phyloP scores from a whole-genome alignment of 2,113 vertebrate species.

The Lota lota region DNA sequence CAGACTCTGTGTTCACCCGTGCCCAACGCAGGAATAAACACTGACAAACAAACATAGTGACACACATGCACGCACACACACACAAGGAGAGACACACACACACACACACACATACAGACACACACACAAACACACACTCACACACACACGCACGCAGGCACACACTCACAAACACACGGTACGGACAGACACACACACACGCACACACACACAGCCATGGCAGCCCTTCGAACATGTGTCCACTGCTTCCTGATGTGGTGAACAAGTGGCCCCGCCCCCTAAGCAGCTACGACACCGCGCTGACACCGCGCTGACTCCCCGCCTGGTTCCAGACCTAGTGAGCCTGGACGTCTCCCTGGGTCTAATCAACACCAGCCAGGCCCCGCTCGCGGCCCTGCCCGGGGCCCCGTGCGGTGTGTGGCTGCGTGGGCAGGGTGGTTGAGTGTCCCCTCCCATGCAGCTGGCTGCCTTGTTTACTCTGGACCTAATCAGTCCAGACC shows the following conservation, averaged over 20 bases:
- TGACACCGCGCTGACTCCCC: too few species aligned
- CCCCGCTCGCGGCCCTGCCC: slow-evolving; percentile 11
- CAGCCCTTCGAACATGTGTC: slow-evolving; percentile 45
- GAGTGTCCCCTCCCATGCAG: slow-evolving; percentile 50
- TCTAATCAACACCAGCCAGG: slow-evolving; percentile 51
- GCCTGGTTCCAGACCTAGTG: background rate
- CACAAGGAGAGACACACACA: too few species aligned
- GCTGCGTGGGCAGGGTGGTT: slow-evolving; percentile 19
- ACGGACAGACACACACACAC: slow-evolving; percentile 8
- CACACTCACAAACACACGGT: slow-evolving; percentile 1
- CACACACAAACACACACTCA: too few species aligned
- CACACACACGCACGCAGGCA: slow-evolving; percentile 9
- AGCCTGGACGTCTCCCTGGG: slow-evolving; percentile 33
- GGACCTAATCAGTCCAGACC: slow-evolving; percentile 44
- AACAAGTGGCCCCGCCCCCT: slow-evolving; percentile 27
- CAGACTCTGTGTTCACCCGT: background rate
- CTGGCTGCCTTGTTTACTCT: slow-evolving; percentile 41
- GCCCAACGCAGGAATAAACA: background rate
- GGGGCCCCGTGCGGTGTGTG: slow-evolving; percentile 1
- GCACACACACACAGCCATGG: slow-evolving; percentile 24
- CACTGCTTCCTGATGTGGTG: slow-evolving; percentile 26
- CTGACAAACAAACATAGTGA: background rate
- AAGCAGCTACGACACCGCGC: slow-evolving; percentile 16
- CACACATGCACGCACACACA: background rate
- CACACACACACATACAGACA: too few species aligned